These are phyloP conservation scores for Sminthopsis crassicaudata DNA, from an alignment of 2,113 vertebrate genomes.

Conservation along the genomic window DNA sequence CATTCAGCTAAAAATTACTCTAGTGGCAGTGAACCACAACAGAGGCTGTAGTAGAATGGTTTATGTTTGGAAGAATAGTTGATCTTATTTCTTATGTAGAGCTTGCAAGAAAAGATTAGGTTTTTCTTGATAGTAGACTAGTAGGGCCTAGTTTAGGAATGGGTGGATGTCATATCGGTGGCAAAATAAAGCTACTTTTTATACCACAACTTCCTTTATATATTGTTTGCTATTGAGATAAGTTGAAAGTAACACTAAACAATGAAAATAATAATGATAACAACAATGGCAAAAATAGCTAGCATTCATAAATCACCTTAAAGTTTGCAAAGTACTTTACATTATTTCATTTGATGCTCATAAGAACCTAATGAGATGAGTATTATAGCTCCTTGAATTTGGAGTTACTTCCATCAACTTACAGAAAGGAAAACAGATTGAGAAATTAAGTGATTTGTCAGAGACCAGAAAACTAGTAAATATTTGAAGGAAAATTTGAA, in stretches of 20 bases:
- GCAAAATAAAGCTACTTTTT: background rate
- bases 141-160: rapidly evolving
- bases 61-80: constrained; percentile 57
- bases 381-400: background rate
- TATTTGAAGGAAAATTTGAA: background rate
- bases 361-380: background rate
- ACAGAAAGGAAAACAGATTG: background rate
- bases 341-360: background rate
- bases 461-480: background rate
- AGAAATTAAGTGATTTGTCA: background rate
- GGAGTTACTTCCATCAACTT: background rate
- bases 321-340: background rate
- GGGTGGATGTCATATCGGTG: background rate
- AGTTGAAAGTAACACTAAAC: background rate
- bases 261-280: background rate
- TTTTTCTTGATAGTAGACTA: background rate
- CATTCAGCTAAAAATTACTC: constrained; percentile 82
- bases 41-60: constrained; percentile 1
- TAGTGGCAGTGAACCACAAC: constrained; percentile 62
- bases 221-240: background rate
- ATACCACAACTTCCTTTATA: background rate
- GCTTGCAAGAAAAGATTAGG: constrained; percentile 35
- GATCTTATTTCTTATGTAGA: constrained; percentile 46
- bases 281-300: background rate
- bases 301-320: background rate